Evolutionary conservation across 2,888 invertebrate genomes (phyloP).

Genomic region (Philereme transversata): DNA sequence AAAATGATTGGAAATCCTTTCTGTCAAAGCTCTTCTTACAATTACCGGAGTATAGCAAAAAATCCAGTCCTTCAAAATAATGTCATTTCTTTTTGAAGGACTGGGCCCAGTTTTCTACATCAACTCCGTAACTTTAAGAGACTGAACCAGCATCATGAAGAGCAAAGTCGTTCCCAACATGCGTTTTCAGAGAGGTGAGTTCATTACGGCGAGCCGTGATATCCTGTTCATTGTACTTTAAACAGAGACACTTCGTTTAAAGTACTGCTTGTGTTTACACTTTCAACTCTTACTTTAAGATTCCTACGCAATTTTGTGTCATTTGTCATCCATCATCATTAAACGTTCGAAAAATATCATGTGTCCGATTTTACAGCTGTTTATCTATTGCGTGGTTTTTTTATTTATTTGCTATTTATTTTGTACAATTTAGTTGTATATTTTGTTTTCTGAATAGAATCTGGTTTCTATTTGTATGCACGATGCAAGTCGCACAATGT

Average conservation of each 20-base stretch:
- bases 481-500: constrained; percentile 1
- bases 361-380: constrained; percentile 8
- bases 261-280: constrained; percentile 12
- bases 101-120: constrained; percentile 34
- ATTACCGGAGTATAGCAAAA: constrained; percentile 25
- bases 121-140: constrained; percentile 33
- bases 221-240: constrained; percentile 21
- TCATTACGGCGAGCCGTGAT: constrained; percentile 21
- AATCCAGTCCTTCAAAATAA: constrained; percentile 36
- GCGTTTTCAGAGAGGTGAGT: constrained; percentile 32
- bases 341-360: constrained; percentile 1
- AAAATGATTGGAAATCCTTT: neutral
- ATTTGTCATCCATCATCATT: constrained; percentile 3
- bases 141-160: constrained; percentile 31
- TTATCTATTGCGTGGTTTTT: constrained; percentile 14
- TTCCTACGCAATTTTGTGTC: constrained; percentile 2
- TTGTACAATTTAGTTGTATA: constrained; percentile 3
- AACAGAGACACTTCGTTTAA: too few species aligned
- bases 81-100: constrained; percentile 33
- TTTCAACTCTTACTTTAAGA: constrained; percentile 20
- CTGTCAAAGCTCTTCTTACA: constrained; percentile 25
- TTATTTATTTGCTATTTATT: constrained; percentile 6
- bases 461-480: neutral
- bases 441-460: neutral
- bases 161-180: constrained; percentile 28